phyloP scores from a whole-genome alignment of 92 coral and sea anemone genomes.

The Siderastrea siderea region DNA sequence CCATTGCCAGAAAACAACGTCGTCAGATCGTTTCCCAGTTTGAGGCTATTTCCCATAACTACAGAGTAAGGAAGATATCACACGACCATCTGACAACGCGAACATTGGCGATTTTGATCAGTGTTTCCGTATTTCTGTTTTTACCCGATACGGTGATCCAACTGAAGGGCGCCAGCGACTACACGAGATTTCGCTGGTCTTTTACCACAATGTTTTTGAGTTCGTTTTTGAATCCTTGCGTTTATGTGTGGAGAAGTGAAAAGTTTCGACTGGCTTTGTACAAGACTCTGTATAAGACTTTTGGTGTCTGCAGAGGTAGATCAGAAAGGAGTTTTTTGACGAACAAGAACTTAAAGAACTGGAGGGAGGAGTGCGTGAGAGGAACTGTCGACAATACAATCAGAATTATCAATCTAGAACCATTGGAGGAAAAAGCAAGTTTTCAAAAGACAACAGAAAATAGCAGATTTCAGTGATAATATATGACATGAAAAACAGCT shows the following conservation, averaged over 20 bases:
- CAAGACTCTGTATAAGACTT: conserved; percentile 36
- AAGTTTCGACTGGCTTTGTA: conserved; percentile 58
- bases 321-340: neutral
- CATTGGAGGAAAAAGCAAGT: neutral
- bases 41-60: conserved; percentile 63
- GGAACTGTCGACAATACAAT: neutral
- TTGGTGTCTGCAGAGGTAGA: conserved; percentile 28
- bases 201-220: conserved; percentile 75
- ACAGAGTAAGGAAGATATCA: conserved; percentile 47
- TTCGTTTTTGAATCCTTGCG: conserved; percentile 73
- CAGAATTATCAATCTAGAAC: neutral
- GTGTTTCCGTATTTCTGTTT: conserved; percentile 62
- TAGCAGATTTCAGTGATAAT: neutral
- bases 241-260: conserved; percentile 81
- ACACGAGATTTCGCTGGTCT: conserved; percentile 57
- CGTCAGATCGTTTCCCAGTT: conserved; percentile 51
- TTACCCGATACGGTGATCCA: conserved; percentile 63
- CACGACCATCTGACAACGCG: conserved; percentile 57
- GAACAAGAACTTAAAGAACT: neutral
- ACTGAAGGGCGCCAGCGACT: conserved; percentile 36
- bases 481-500: neutral
- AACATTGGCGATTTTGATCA: conserved; percentile 62
- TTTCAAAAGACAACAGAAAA: neutral
- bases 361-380: neutral
- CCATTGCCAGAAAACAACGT: conserved; percentile 65